These are phyloP conservation scores for Perca schrenkii DNA, from an alignment of 2,113 vertebrate genomes.

Conservation along the genomic window DNA sequence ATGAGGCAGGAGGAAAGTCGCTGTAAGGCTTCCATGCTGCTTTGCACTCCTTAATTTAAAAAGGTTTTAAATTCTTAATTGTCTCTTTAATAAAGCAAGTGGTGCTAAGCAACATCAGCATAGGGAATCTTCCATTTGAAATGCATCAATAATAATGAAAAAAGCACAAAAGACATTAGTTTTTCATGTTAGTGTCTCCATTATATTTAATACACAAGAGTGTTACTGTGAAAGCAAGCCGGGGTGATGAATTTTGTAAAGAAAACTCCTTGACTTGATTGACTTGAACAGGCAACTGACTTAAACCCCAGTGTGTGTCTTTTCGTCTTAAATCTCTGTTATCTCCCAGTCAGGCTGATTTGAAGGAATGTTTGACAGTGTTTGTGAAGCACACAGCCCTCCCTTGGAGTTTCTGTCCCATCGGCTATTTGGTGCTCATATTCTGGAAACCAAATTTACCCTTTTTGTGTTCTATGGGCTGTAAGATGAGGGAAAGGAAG, in stretches of 20 bases:
- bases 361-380: constrained; percentile 55
- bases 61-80: constrained; percentile 73
- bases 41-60: constrained; percentile 58
- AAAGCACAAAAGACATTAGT: constrained; percentile 69
- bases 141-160: constrained; percentile 76
- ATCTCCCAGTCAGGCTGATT: constrained; percentile 48
- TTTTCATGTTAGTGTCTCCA: constrained; percentile 63
- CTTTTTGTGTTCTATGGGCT: constrained; percentile 49
- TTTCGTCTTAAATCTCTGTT: constrained; percentile 52
- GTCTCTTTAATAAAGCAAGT: constrained; percentile 75
- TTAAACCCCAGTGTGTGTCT: constrained; percentile 50
- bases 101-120: constrained; percentile 56
- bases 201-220: constrained; percentile 66
- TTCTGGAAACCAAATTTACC: constrained; percentile 50
- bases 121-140: constrained; percentile 68
- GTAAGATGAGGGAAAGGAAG: constrained; percentile 33
- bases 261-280: constrained; percentile 64
- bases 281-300: constrained; percentile 64
- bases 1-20: constrained; percentile 33
- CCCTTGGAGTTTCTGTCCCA: constrained; percentile 28
- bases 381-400: constrained; percentile 28
- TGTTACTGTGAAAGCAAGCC: constrained; percentile 61
- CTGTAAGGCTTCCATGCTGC: constrained; percentile 42
- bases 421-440: constrained; percentile 33
- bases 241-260: constrained; percentile 73